These are phyloP conservation scores for Temnopleurus reevesii DNA, from an alignment of 53 echinoderm and acorn worm genomes.

Conservation along the genomic window DNA sequence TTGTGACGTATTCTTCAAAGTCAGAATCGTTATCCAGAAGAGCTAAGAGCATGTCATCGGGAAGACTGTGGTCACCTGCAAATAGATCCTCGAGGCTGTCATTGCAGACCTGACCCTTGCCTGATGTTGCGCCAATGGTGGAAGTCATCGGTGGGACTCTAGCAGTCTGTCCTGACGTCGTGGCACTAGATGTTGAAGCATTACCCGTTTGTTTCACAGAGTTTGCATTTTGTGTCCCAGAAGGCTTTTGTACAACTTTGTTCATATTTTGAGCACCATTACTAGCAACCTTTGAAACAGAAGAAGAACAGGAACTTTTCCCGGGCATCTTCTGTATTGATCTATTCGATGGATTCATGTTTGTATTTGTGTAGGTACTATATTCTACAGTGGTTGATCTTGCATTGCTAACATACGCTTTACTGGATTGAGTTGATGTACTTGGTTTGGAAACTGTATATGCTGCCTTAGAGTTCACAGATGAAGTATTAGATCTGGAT, in stretches of 20 bases:
- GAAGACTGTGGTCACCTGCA: slow-evolving; percentile 50
- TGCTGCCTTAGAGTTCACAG: background rate
- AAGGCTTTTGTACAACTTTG: too few relatives aligned
- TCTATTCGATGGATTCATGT: background rate
- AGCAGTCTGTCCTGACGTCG: background rate
- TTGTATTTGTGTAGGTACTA: background rate
- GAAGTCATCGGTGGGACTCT: slow-evolving; percentile 22
- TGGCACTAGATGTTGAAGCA: background rate
- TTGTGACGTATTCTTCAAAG: slow-evolving; percentile 21
- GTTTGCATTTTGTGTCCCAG: background rate
- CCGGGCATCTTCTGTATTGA: background rate
- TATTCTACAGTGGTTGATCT: background rate
- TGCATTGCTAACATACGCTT: background rate
- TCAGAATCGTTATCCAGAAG: slow-evolving; percentile 60
- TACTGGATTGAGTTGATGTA: slow-evolving; percentile 1
- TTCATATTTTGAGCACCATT: background rate
- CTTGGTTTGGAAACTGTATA: background rate
- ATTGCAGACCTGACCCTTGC: background rate
- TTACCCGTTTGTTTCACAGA: background rate
- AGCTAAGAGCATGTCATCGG: slow-evolving; percentile 54
- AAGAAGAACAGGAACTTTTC: background rate
- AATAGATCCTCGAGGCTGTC: slow-evolving; percentile 55
- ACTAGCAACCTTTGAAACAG: background rate
- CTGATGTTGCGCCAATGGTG: background rate
- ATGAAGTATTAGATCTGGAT: background rate